These are phyloP conservation scores for Sinocyclocheilus maitianheensis DNA, from an alignment of 2,113 vertebrate genomes.

Conservation along the genomic window DNA sequence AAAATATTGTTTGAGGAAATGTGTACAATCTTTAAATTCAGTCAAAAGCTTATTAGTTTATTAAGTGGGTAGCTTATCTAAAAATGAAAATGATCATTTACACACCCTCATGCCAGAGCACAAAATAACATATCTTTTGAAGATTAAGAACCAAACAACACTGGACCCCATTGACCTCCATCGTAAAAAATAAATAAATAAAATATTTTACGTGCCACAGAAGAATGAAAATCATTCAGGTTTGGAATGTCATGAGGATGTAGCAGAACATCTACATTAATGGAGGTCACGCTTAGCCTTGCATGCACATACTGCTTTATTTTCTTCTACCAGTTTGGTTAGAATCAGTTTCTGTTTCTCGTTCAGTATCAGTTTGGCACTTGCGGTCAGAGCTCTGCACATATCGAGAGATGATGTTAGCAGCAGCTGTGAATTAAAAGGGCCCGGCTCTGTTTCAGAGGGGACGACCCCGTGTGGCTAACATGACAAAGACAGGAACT, in stretches of 20 bases:
- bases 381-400: background rate
- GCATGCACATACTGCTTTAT: background rate
- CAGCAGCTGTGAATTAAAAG: background rate
- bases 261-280: background rate
- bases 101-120: background rate
- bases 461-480: background rate
- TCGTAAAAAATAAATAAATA: background rate
- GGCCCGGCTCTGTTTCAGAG: background rate
- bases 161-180: background rate
- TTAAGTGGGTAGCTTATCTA: too few species aligned
- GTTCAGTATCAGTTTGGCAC: background rate
- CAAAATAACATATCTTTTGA: background rate
- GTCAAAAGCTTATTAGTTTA: too few species aligned
- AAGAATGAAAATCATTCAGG: background rate
- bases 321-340: too few species aligned
- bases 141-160: background rate
- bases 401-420: background rate
- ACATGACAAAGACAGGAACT: background rate
- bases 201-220: background rate
- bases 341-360: background rate
- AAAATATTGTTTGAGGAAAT: too few species aligned
- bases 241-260: background rate
- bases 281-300: background rate
- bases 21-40: too few species aligned
- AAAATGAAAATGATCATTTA: too few species aligned